A percentile compares a stretch with the other conserved stretches of the same genome.
Evolutionary conservation across 2,888 invertebrate species (phyloP).

Genomic region (Biston betularia): DNA sequence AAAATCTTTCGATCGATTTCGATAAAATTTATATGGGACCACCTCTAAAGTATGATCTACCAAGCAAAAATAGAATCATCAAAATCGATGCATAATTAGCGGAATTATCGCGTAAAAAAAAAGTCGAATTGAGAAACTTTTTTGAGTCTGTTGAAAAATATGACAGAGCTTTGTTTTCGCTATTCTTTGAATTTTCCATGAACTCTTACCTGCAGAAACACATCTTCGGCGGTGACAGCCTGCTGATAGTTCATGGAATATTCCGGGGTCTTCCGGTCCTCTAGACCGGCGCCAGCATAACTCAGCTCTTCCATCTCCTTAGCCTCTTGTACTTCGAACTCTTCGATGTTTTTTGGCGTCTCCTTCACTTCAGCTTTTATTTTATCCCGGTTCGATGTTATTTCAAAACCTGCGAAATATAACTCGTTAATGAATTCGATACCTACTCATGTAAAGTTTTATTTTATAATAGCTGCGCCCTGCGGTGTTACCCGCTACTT

Average conservation of each 20-base stretch:
- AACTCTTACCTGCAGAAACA: slow-evolving; percentile 90
- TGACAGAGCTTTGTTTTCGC: too few relatives aligned
- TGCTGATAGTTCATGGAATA: slow-evolving; percentile 95
- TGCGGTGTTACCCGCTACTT: too few relatives aligned
- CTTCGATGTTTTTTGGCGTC: slow-evolving; percentile 72
- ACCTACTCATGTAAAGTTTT: too few relatives aligned
- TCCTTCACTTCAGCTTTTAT: slow-evolving; percentile 49
- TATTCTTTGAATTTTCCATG: neutral
- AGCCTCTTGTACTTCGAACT: slow-evolving; percentile 82
- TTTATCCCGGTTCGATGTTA: slow-evolving; percentile 69
- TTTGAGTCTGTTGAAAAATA: too few relatives aligned
- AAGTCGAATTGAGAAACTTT: too few relatives aligned
- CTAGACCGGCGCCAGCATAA: slow-evolving; percentile 75
- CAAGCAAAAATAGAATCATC: too few relatives aligned
- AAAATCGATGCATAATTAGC: too few relatives aligned
- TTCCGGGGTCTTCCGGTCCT: slow-evolving; percentile 88
- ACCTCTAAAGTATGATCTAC: too few relatives aligned
- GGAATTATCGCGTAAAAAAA: too few relatives aligned
- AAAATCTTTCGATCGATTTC: too few relatives aligned
- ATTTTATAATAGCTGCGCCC: too few relatives aligned
- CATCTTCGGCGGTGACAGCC: slow-evolving; percentile 93
- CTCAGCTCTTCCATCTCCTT: slow-evolving; percentile 80
- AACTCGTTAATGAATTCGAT: neutral
- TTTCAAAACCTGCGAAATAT: slow-evolving; percentile 62
- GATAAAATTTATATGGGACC: too few relatives aligned